Evolutionary conservation across 2,888 invertebrate genomes (phyloP).

Genomic region (Holacanthella duospinosa): DNA sequence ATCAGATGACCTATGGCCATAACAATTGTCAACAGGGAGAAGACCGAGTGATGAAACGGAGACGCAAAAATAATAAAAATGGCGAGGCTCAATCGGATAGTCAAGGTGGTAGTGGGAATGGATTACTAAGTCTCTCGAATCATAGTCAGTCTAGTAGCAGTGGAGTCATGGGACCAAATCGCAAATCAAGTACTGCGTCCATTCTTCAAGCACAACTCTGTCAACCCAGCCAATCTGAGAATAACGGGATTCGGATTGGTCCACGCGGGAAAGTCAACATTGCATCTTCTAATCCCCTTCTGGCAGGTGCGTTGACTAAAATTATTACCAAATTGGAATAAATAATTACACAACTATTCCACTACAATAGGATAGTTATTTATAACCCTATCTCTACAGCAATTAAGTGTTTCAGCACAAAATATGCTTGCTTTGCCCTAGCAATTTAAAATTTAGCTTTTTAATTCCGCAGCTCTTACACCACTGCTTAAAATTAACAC

Average conservation of each 20-base stretch:
- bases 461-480: too few relatives aligned
- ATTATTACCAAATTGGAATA: neutral
- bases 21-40: conserved; percentile 45
- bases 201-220: conserved; percentile 35
- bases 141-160: neutral
- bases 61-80: conserved; percentile 7
- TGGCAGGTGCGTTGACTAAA: conserved; percentile 56
- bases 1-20: conserved; percentile 43
- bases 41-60: neutral
- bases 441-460: too few relatives aligned
- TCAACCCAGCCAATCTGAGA: conserved; percentile 25
- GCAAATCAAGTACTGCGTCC: conserved; percentile 14
- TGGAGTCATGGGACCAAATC: neutral
- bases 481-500: too few relatives aligned
- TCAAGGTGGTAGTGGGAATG: neutral
- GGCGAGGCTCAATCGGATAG: neutral
- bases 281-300: conserved; percentile 72
- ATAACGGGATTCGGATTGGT: conserved; percentile 2
- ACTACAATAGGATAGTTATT: too few relatives aligned
- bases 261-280: conserved; percentile 40
- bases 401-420: too few relatives aligned
- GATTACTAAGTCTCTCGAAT: neutral
- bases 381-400: too few relatives aligned
- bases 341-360: too few relatives aligned
- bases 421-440: too few relatives aligned